Conservation (phyloP, 2,888 invertebrate species). For the Ischnura elegans region DNA sequence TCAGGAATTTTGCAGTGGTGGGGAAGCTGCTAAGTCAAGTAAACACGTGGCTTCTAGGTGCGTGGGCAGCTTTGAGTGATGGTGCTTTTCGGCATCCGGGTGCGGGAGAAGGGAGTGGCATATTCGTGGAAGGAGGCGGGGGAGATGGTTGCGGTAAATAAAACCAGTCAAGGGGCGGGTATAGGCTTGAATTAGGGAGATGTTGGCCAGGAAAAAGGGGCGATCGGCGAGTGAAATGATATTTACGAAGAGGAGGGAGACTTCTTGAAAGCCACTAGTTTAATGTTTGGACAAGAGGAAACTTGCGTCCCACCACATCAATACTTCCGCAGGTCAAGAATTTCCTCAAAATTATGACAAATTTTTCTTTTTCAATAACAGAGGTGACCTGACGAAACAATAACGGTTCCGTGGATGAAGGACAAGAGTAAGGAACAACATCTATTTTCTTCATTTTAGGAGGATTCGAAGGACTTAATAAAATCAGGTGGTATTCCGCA, state of each 20-base stretch:
- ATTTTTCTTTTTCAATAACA: too few relatives aligned
- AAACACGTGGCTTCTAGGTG: slow-evolving; percentile 16
- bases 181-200: not conserved
- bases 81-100: not conserved
- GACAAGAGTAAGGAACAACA: too few relatives aligned
- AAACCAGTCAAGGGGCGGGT: not conserved
- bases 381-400: too few relatives aligned
- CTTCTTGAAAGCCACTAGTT: not conserved
- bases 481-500: too few relatives aligned
- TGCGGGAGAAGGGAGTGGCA: too few relatives aligned
- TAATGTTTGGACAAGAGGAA: slow-evolving; percentile 6
- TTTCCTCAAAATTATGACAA: too few relatives aligned
- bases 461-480: too few relatives aligned
- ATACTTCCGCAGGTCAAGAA: not conserved
- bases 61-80: slow-evolving; percentile 28
- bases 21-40: slow-evolving; percentile 49
- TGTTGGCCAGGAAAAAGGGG: not conserved
- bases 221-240: not conserved
- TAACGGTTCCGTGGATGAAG: too few relatives aligned
- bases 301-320: not conserved
- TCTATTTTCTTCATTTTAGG: too few relatives aligned
- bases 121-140: not conserved
- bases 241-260: not conserved
- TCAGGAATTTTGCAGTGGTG: slow-evolving; percentile 28
- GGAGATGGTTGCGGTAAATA: not conserved